Percentiles rank a stretch among this genome's conserved stretches.
Evolutionary conservation across 2,113 vertebrate species (phyloP).

Genomic region (Penelope pileata): DNA sequence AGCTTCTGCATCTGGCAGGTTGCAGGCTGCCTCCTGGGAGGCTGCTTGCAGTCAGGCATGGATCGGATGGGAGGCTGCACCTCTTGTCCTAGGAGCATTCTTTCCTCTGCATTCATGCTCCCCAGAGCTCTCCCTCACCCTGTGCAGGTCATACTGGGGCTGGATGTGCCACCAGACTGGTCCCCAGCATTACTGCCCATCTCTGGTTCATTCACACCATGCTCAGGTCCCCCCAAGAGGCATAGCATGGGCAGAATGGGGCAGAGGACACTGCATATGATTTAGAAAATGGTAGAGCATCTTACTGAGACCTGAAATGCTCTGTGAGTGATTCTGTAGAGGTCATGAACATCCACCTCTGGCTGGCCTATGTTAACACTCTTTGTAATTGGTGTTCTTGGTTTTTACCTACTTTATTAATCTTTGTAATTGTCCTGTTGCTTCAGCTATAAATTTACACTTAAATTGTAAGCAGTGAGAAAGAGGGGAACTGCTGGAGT

Average conservation of each 20-base stretch:
- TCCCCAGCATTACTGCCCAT: background rate
- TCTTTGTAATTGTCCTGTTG: background rate
- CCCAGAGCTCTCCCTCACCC: background rate
- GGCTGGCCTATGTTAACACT: background rate
- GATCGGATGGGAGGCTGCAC: background rate
- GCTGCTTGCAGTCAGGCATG: background rate
- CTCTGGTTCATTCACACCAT: background rate
- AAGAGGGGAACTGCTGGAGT: background rate
- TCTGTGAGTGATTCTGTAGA: background rate
- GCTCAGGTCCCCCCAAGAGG: background rate
- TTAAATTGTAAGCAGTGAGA: background rate
- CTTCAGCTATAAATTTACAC: background rate
- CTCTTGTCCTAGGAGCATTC: background rate
- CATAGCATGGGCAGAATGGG: background rate
- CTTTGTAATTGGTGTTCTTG: background rate
- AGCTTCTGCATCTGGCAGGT: background rate
- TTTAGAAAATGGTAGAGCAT: background rate
- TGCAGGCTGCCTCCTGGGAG: background rate
- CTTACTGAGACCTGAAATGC: background rate
- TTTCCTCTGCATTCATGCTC: fast-evolving
- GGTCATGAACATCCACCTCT: background rate
- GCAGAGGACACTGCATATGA: background rate
- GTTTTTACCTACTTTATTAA: background rate
- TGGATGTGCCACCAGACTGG: background rate
- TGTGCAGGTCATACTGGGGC: no score